Evolutionary conservation across 2,888 invertebrate genomes (phyloP).

Genomic region (Schrankia costaestrigalis): DNA sequence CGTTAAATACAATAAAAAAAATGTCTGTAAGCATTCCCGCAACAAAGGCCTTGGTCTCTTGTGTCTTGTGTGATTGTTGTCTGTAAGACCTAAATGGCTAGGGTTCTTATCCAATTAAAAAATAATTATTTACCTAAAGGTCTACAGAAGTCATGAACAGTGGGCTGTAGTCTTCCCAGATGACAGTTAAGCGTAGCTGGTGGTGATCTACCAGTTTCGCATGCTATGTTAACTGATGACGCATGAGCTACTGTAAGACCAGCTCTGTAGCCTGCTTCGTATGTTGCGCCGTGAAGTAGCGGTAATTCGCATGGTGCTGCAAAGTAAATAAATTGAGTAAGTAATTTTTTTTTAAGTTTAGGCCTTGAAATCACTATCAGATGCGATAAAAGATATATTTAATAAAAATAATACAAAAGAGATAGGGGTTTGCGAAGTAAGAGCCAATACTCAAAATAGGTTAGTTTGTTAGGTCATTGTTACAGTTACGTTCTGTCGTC

Average conservation of each 20-base stretch:
- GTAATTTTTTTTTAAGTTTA: background rate
- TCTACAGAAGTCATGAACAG: conserved; percentile 76
- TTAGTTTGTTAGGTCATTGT: too few species aligned
- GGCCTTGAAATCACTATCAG: background rate
- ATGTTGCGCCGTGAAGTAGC: conserved; percentile 84
- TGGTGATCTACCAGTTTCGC: conserved; percentile 80
- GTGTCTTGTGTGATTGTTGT: background rate
- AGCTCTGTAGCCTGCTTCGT: conserved; percentile 87
- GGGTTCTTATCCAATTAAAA: background rate
- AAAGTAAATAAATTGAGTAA: background rate
- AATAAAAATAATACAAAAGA: too few species aligned
- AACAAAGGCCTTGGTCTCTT: background rate
- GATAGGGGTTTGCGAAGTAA: too few species aligned
- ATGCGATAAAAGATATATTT: too few species aligned
- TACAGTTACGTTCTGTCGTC: too few species aligned
- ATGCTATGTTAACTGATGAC: conserved; percentile 87
- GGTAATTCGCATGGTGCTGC: conserved; percentile 86
- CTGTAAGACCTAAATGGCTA: background rate
- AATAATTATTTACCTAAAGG: conserved; percentile 51
- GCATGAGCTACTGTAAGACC: conserved; percentile 91
- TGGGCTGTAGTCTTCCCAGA: conserved; percentile 82
- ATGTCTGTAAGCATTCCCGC: too few species aligned
- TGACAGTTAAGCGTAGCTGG: conserved; percentile 83
- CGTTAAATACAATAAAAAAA: too few species aligned
- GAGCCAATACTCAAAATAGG: too few species aligned